phyloP scores from a whole-genome alignment of 64 coral and sea anemone species.

The Anthopleura sola region DNA sequence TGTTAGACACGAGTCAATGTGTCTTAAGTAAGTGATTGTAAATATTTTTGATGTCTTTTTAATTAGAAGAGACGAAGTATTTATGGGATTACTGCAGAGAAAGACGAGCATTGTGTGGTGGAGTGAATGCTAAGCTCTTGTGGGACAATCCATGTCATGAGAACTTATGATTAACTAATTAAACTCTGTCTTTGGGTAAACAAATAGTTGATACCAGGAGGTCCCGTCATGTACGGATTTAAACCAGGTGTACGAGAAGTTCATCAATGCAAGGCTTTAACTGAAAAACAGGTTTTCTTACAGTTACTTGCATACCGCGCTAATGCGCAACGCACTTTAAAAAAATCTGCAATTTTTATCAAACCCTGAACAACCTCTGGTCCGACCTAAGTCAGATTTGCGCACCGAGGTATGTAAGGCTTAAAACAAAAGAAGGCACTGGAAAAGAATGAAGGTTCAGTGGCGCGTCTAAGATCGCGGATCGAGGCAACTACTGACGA shows the following conservation, averaged over 20 bases:
- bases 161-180: not conserved
- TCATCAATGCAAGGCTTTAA: no score
- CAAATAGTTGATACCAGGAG: not conserved
- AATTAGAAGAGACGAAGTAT: not conserved
- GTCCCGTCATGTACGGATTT: not conserved
- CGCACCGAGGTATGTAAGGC: no score
- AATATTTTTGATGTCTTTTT: not conserved
- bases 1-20: not conserved
- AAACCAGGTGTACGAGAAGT: not conserved
- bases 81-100: not conserved
- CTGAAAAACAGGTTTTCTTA: no score
- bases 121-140: not conserved
- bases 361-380: no score
- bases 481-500: no score
- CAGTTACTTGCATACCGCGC: no score
- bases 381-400: no score
- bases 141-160: not conserved
- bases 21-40: not conserved
- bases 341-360: no score
- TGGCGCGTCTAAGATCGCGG: no score
- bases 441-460: no score
- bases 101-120: not conserved
- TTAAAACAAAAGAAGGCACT: no score
- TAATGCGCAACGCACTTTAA: no score
- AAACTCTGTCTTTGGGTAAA: not conserved